Evolutionary conservation across 2,113 vertebrate species (phyloP).

Genomic region (Dascyllus trimaculatus): DNA sequence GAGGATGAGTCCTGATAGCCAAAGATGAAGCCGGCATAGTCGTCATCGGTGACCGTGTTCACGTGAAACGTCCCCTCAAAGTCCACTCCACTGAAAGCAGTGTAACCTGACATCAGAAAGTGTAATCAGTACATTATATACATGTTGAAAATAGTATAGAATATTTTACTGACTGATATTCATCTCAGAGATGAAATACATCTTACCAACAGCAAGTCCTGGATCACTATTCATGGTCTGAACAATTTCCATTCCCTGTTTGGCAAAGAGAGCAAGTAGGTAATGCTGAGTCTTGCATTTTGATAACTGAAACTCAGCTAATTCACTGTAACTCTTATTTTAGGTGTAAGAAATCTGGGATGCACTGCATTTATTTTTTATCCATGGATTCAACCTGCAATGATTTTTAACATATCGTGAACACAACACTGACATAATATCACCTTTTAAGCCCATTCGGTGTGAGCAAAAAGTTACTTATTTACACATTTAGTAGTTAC

Average conservation of each 20-base stretch:
- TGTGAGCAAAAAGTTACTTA: neutral
- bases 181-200: neutral
- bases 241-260: conserved; percentile 98
- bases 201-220: conserved; percentile 96
- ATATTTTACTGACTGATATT: conserved; percentile 1
- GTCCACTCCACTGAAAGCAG: conserved; percentile 98
- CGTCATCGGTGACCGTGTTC: conserved; percentile 96
- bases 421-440: too few relatives aligned
- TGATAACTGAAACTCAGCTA: too few relatives aligned
- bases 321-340: too few relatives aligned
- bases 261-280: neutral
- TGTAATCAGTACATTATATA: neutral
- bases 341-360: too few relatives aligned
- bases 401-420: too few relatives aligned
- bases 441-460: too few relatives aligned
- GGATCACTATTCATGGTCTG: conserved; percentile 99
- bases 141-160: neutral
- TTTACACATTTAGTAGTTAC: neutral
- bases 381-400: too few relatives aligned
- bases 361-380: too few relatives aligned
- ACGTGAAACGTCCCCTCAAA: conserved; percentile 99
- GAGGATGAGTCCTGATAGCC: conserved; percentile 99
- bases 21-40: conserved; percentile 99
- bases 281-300: neutral
- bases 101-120: conserved; percentile 88